Evolutionary conservation across 2,888 invertebrate genomes (phyloP).

Genomic region (Limulus polyphemus): DNA sequence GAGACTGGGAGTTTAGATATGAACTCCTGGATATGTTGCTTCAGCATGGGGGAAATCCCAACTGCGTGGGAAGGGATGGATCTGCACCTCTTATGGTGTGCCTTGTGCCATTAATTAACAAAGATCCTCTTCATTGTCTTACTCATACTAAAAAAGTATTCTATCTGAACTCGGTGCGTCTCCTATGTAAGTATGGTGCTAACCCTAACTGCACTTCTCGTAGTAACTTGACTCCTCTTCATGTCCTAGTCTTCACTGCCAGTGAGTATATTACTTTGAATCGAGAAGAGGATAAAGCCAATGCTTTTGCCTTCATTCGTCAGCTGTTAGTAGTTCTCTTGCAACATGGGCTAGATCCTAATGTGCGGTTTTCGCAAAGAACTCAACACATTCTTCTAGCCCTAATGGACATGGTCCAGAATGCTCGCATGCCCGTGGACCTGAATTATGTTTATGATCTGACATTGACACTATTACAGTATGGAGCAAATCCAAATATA

Average conservation of each 20-base stretch:
- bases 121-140: conserved; percentile 56
- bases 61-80: conserved; percentile 56
- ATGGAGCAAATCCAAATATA: conserved; percentile 59
- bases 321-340: conserved; percentile 51
- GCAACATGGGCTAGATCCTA: conserved; percentile 53
- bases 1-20: conserved; percentile 54
- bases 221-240: conserved; percentile 53
- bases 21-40: conserved; percentile 48
- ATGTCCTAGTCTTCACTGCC: conserved; percentile 56
- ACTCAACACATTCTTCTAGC: conserved; percentile 58
- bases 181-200: conserved; percentile 55
- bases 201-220: conserved; percentile 53
- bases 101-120: conserved; percentile 58
- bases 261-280: conserved; percentile 56
- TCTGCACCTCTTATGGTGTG: conserved; percentile 61
- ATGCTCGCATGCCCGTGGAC: conserved; percentile 52
- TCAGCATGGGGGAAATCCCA: conserved; percentile 50
- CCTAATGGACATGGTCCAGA: conserved; percentile 49
- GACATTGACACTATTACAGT: conserved; percentile 55
- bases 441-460: conserved; percentile 56
- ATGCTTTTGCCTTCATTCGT: conserved; percentile 50
- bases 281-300: conserved; percentile 49
- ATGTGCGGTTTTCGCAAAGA: conserved; percentile 43
- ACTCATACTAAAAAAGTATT: conserved; percentile 62
- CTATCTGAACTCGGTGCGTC: conserved; percentile 55